Percentiles rank a stretch among this genome's conserved stretches.
phyloP scores from a whole-genome alignment of 2,797 vertebrate genomes.

The Scolopax rusticola region DNA sequence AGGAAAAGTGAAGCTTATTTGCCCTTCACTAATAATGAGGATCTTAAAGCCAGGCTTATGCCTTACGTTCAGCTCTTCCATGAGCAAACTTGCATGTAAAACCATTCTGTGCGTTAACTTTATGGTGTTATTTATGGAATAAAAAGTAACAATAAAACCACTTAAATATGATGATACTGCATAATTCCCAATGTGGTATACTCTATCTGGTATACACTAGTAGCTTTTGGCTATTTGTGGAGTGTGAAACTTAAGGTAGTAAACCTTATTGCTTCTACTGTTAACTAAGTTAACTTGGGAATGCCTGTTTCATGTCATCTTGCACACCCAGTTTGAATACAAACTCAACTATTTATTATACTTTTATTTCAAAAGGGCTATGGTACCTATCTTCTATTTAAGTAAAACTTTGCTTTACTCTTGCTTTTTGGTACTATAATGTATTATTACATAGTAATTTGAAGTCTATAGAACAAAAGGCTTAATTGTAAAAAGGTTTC shows the following conservation, averaged over 20 bases:
- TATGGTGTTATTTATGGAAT: neutral
- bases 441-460: neutral
- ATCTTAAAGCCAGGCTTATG: neutral
- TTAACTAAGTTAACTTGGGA: neutral
- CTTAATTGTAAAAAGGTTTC: neutral
- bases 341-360: neutral
- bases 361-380: neutral
- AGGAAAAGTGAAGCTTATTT: slow-evolving; percentile 28
- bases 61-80: neutral
- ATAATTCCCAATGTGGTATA: neutral
- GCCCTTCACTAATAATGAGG: neutral
- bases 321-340: neutral
- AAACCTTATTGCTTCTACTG: neutral
- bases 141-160: neutral
- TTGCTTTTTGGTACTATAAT: neutral
- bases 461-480: neutral
- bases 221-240: neutral
- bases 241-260: neutral
- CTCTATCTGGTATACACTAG: neutral
- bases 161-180: neutral
- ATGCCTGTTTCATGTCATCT: neutral
- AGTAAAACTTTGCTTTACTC: neutral
- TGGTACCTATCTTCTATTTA: neutral
- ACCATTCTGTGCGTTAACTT: neutral
- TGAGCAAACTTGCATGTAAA: neutral